Evolutionary conservation across 1,140 invertebrate genomes (phyloP), one percentile per base, ranked within the genome.

Genomic region (Psix sp.): DNA sequence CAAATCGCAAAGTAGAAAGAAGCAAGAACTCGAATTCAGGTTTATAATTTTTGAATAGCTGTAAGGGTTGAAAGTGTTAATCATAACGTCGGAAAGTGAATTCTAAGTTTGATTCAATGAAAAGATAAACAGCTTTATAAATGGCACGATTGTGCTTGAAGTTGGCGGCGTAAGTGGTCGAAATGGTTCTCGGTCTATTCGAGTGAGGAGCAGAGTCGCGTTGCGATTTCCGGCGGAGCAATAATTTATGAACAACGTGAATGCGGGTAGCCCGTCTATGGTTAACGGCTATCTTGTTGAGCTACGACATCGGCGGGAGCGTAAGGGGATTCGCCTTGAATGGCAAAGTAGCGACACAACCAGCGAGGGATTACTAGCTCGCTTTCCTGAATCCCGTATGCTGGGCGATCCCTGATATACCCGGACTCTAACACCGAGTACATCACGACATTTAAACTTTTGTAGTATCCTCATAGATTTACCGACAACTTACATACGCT

Each of bases 201-300:
- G 26, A 16, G 13, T 0, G 26, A 48, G 51, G 48, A 16, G 36
- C 31, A 18, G 15, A 31, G 17, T 42, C 33, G 39, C 18, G 46
- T 60, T 48, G 49, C 57, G 49, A 62, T 62, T 71, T 56, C 57
- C 66, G 66, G 24, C 21, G 51, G 51, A 24, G 56, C 35, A 49
- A 70, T 62, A 62, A 71, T 71, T 71, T 62, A 70, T 54, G 66
- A 56, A 60, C 40, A 54, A 56, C 31, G 42, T 39, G 56, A 48
- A 62, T 60, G 56, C 66, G 66, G 66, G 66, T 54, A 60, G 54
- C 54, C 46, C 54, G 54, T 52, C 45, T 60, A 60, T 52, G 54
- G 65, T 51, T 68, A 68, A 68, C 65, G 65, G 54, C 65, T 60
- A 68, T 68, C 65, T 67, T 46, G 51, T 51, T 67, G 63, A 67